Base-by-base conservation (phyloP, 92 coral and sea anemone species). In the Bergia sp. region DNA sequence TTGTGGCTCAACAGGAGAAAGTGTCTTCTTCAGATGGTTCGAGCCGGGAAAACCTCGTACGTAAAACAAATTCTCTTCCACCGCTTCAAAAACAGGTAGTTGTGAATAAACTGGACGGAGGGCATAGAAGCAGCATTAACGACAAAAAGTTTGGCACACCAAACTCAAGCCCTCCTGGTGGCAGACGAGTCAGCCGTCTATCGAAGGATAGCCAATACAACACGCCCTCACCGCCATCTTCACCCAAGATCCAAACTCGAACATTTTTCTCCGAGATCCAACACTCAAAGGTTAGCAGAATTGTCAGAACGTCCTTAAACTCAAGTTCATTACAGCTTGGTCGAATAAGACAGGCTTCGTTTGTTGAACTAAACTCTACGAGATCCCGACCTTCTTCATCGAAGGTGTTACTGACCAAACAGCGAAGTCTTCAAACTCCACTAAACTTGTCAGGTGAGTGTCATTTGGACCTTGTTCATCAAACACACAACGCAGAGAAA, bases 381-480 rank as follows among this genome's bases (percentile, higher is more conserved):
- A n/a, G 1, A 13, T 13, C 87, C 6, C 37, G 79, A 11, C 43
- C 66, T 38, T 15, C 49, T 15, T 76, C 80, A 2, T 44, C 43
- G 4, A 76, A 76, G 0, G 57, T n/a, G 74, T 45, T 12, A 55
- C 40, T 71, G 10, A 36, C 43, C 79, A 84, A 84, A 84, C 87
- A 84, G 61, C 67, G 66, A 45, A 84, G 42, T 84, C 42, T 84
- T 37, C 87, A 71, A 36, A 3, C 42, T 29, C 87, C 64, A 42
- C 18, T 45, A 29, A 72, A 84, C 21, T 7, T 84, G 42, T 29
- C 87, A 45, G 39, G 21, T 1, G 66, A 69, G 53, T 23, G 66
- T 29, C 65, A 67, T 37, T 20, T 84, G 37, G 79, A 84, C 45
- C 79, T 72, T 84, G 77, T 12, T 53, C 21, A 47, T 47, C 79